These are phyloP conservation scores for Phylloscopus collybita DNA, from an alignment of 2,797 vertebrate species.

Conservation along the genomic window DNA sequence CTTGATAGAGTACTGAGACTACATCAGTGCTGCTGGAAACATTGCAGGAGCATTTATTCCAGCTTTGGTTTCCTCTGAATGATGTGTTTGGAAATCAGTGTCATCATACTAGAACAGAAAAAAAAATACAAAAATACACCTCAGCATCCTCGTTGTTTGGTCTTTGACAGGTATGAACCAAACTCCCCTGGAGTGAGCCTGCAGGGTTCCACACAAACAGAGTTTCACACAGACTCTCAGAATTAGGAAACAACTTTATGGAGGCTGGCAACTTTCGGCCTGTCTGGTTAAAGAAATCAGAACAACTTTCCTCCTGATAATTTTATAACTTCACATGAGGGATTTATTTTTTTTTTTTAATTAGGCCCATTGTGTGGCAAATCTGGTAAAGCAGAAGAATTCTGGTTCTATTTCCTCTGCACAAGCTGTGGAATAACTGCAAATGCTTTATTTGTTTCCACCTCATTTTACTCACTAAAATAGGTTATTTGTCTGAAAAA, in stretches of 20 bases:
- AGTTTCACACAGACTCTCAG: conserved; percentile 14
- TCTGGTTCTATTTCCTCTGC: neutral
- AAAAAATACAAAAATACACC: neutral
- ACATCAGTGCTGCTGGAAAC: neutral
- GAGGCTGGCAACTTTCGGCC: neutral
- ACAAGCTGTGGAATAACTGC: accelerated
- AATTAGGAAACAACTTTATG: conserved; percentile 30
- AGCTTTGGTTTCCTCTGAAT: neutral
- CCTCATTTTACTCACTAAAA: neutral
- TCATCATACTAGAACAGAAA: neutral
- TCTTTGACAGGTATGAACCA: conserved; percentile 54
- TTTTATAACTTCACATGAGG: neutral
- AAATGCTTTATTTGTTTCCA: neutral
- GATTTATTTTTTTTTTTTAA: neutral
- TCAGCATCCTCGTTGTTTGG: conserved; percentile 20
- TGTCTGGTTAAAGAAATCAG: conserved; percentile 31
- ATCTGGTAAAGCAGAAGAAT: neutral
- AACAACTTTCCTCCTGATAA: neutral
- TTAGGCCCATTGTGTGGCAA: neutral
- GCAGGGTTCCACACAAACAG: conserved; percentile 59
- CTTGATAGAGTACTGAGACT: neutral
- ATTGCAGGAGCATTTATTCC: neutral
- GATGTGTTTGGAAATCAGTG: neutral
- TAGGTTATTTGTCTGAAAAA: neutral
- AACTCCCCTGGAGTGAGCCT: conserved; percentile 67